Percentiles rank a stretch among this genome's conserved stretches.
Evolutionary conservation across 2,797 vertebrate species (phyloP).

Genomic region (Varecia variegata): DNA sequence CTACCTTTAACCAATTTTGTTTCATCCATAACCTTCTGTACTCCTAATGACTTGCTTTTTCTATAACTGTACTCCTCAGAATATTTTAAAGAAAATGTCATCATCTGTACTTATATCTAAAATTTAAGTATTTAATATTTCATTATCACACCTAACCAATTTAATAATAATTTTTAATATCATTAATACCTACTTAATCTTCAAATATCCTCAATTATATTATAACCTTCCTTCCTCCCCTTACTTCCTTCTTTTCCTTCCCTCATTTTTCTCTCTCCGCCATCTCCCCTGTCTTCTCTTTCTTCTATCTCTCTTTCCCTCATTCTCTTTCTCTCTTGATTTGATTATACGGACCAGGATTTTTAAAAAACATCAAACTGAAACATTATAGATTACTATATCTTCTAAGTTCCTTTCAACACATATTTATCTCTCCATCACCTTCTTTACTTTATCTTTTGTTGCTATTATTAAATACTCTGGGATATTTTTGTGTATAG

Average conservation of each 20-base stretch:
- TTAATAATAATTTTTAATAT: neutral
- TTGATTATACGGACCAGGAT: neutral
- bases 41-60: neutral
- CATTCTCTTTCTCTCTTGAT: neutral
- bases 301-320: neutral
- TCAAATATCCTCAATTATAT: neutral
- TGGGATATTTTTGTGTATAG: neutral
- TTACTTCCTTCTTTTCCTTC: neutral
- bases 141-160: neutral
- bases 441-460: neutral
- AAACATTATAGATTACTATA: neutral
- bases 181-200: neutral
- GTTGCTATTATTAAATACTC: neutral
- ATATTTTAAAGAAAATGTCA: neutral
- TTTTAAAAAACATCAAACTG: neutral
- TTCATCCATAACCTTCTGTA: neutral
- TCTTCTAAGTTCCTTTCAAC: neutral
- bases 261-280: rapidly evolving
- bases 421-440: neutral
- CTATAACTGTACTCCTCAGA: neutral
- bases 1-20: neutral
- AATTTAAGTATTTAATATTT: neutral
- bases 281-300: rapidly evolving
- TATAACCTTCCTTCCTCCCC: neutral
- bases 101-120: neutral